Percentiles rank a stretch among this genome's conserved stretches.
Conservation (phyloP, 1,140 invertebrate species). For the Muscidifurax raptorellus region DNA sequence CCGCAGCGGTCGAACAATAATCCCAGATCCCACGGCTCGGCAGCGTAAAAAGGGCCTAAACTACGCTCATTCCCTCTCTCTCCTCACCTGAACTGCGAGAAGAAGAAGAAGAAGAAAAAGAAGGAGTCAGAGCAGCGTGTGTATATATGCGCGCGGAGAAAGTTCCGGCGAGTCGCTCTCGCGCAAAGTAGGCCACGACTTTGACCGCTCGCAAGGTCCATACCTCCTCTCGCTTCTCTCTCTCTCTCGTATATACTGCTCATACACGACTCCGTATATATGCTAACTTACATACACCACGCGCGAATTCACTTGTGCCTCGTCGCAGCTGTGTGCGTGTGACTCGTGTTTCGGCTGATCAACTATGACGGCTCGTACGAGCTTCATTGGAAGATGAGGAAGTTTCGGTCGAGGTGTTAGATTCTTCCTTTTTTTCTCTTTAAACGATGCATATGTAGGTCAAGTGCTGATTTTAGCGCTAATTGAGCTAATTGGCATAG, state of each 20-base stretch:
- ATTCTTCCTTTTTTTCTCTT: not conserved
- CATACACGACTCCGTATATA: slow-evolving; percentile 17
- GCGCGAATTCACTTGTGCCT: not conserved
- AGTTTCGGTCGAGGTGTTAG: not conserved
- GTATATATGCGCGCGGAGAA: slow-evolving; percentile 65
- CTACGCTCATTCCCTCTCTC: slow-evolving; percentile 1
- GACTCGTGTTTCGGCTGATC: not conserved
- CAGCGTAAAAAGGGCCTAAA: not conserved
- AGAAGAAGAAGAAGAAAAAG: not conserved
- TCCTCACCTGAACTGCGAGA: not conserved
- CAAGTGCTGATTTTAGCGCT: not conserved
- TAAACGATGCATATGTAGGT: not conserved
- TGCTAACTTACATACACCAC: not conserved
- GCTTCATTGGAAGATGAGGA: not conserved
- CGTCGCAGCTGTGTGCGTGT: not conserved
- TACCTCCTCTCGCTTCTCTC: slow-evolving; percentile 57
- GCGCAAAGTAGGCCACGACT: slow-evolving; percentile 75
- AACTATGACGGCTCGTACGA: not conserved
- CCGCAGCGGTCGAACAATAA: not conserved
- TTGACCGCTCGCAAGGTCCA: slow-evolving; percentile 75
- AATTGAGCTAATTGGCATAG: not conserved
- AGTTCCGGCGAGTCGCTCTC: slow-evolving; percentile 61
- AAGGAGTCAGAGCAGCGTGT: not conserved
- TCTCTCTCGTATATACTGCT: slow-evolving; percentile 47
- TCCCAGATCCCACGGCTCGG: not conserved